Conservation (phyloP, 2,888 invertebrate species). For the Spisula solida region DNA sequence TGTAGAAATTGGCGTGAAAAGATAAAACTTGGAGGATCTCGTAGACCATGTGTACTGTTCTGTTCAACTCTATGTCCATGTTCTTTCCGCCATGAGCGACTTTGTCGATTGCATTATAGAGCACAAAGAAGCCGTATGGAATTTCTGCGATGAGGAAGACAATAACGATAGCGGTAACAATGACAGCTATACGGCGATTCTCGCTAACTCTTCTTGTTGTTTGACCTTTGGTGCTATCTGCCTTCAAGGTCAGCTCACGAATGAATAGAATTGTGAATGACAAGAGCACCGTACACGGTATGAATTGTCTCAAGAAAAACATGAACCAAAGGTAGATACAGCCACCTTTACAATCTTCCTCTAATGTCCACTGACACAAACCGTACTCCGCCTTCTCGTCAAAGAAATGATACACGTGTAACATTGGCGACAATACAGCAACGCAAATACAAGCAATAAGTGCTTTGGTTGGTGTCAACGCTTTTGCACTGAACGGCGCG, state of each 20-base stretch:
- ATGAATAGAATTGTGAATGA: slow-evolving; percentile 52
- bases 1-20: slow-evolving; percentile 65
- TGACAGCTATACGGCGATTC: slow-evolving; percentile 62
- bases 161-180: slow-evolving; percentile 64
- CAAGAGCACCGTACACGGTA: slow-evolving; percentile 59
- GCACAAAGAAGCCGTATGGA: slow-evolving; percentile 64
- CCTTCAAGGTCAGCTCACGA: not conserved
- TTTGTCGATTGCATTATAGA: slow-evolving; percentile 34
- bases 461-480: not conserved
- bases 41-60: slow-evolving; percentile 41
- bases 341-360: not conserved
- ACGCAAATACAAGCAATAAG: slow-evolving; percentile 42
- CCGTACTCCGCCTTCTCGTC: slow-evolving; percentile 40
- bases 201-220: not conserved
- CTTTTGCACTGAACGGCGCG: slow-evolving; percentile 31
- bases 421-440: slow-evolving; percentile 23
- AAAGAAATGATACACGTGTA: slow-evolving; percentile 45
- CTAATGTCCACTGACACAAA: slow-evolving; percentile 38
- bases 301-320: slow-evolving; percentile 43
- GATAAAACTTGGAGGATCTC: slow-evolving; percentile 54
- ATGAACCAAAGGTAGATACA: slow-evolving; percentile 40
- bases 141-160: slow-evolving; percentile 71
- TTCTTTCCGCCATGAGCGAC: slow-evolving; percentile 16
- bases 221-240: slow-evolving; percentile 9
- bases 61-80: slow-evolving; percentile 31